phyloP scores from a whole-genome alignment of 1,140 invertebrate species.

The Acromyrmex echinatior region DNA sequence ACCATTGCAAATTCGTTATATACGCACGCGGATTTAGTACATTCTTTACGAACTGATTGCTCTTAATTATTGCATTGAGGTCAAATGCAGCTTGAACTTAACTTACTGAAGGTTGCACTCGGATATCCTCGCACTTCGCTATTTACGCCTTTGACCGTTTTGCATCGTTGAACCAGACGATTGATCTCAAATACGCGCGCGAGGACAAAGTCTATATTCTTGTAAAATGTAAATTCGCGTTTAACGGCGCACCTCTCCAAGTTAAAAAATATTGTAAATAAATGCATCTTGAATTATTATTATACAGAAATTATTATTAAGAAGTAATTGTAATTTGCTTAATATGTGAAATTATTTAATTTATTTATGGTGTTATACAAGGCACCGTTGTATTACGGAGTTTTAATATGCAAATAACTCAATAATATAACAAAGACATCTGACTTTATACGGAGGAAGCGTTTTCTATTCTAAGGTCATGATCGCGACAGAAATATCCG shows the following conservation, averaged over 20 bases:
- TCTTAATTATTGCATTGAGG: slow-evolving; percentile 82
- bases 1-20: slow-evolving; percentile 60
- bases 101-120: slow-evolving; percentile 73
- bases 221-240: slow-evolving; percentile 2
- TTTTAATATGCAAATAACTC: neutral
- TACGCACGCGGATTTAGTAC: slow-evolving; percentile 58
- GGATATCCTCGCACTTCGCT: slow-evolving; percentile 62
- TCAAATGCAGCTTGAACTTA: slow-evolving; percentile 78
- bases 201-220: slow-evolving; percentile 50
- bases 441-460: neutral
- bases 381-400: neutral
- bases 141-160: slow-evolving; percentile 57
- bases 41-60: slow-evolving; percentile 78
- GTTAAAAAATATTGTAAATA: slow-evolving; percentile 36
- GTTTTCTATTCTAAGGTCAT: slow-evolving; percentile 13
- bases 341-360: slow-evolving; percentile 9
- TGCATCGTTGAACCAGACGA: slow-evolving; percentile 38
- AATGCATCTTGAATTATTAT: neutral
- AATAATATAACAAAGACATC: neutral
- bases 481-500: slow-evolving; percentile 36
- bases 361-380: too few species aligned
- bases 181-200: slow-evolving; percentile 51
- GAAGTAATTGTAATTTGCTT: slow-evolving; percentile 9
- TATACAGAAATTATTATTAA: neutral
- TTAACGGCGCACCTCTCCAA: neutral